phyloP scores from a whole-genome alignment of 2,797 vertebrate genomes.

The Falco berigora region DNA sequence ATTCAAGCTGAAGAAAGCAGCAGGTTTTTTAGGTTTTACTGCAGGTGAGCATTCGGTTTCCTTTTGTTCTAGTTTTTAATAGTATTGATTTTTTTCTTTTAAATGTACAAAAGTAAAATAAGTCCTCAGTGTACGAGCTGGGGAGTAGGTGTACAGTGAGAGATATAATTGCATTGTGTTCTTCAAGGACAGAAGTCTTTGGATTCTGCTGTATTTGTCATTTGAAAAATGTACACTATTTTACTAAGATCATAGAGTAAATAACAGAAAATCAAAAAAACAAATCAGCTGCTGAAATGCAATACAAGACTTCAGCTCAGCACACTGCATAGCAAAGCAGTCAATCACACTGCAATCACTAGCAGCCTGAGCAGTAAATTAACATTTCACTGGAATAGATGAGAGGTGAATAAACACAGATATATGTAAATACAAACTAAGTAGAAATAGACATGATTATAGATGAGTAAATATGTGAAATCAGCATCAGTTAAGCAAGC shows the following conservation, averaged over 20 bases:
- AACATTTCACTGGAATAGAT: slow-evolving; percentile 38
- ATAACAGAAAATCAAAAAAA: slow-evolving; percentile 56
- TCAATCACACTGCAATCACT: slow-evolving; percentile 43
- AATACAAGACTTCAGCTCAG: slow-evolving; percentile 5
- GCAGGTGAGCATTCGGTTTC: neutral
- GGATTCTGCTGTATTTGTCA: neutral
- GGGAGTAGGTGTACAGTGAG: neutral
- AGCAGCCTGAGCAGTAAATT: slow-evolving; percentile 37
- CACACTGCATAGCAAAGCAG: slow-evolving; percentile 5
- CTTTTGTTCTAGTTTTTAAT: slow-evolving; percentile 38
- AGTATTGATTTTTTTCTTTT: slow-evolving; percentile 32
- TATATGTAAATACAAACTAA: slow-evolving; percentile 61
- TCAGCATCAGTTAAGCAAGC: slow-evolving; percentile 55
- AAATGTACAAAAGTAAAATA: neutral
- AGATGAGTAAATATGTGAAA: slow-evolving; percentile 58
- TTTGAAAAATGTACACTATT: slow-evolving; percentile 40
- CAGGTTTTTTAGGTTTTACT: slow-evolving; percentile 1
- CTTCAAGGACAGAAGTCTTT: slow-evolving; percentile 49
- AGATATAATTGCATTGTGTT: slow-evolving; percentile 29
- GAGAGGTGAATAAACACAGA: slow-evolving; percentile 53
- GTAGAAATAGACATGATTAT: slow-evolving; percentile 54
- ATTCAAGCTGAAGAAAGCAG: neutral
- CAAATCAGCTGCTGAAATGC: slow-evolving; percentile 37
- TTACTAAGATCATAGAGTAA: slow-evolving; percentile 47
- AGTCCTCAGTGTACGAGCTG: neutral